Percentiles rank a stretch among this genome's conserved stretches.
phyloP scores from a whole-genome alignment of 2,113 vertebrate species.

The Gadus chalcogrammus region DNA sequence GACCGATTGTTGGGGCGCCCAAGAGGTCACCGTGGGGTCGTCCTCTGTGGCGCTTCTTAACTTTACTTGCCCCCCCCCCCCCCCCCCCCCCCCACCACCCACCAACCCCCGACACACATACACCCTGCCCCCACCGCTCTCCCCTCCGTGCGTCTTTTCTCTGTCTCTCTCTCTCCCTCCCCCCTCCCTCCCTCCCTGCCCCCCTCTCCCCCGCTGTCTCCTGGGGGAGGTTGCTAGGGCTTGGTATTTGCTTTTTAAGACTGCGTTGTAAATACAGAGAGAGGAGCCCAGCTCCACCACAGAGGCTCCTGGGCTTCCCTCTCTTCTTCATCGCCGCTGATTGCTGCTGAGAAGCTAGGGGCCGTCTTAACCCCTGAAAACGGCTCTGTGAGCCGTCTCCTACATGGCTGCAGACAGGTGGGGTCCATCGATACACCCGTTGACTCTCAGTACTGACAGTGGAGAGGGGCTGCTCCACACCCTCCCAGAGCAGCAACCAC shows the following conservation, averaged over 20 bases:
- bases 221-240: conserved; percentile 76
- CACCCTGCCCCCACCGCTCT: background rate
- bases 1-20: conserved; percentile 61
- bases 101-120: too few relatives aligned
- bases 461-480: conserved; percentile 28
- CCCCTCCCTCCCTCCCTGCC: background rate
- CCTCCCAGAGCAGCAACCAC: conserved; percentile 11
- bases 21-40: conserved; percentile 73
- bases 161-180: background rate
- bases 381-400: conserved; percentile 50
- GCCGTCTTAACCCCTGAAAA: conserved; percentile 52
- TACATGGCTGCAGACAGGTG: conserved; percentile 41
- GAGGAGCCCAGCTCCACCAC: conserved; percentile 65
- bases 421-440: conserved; percentile 55
- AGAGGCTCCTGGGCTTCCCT: conserved; percentile 50
- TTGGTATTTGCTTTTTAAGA: conserved; percentile 79
- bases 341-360: conserved; percentile 59
- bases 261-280: conserved; percentile 81
- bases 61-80: conserved; percentile 58
- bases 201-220: conserved; percentile 49
- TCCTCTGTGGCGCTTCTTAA: conserved; percentile 67
- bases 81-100: background rate
- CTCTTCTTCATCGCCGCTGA: conserved; percentile 61
- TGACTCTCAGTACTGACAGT: conserved; percentile 50
- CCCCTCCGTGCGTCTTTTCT: background rate